Base-by-base conservation (phyloP, 2,113 vertebrate species). In the Colossoma macropomum region DNA sequence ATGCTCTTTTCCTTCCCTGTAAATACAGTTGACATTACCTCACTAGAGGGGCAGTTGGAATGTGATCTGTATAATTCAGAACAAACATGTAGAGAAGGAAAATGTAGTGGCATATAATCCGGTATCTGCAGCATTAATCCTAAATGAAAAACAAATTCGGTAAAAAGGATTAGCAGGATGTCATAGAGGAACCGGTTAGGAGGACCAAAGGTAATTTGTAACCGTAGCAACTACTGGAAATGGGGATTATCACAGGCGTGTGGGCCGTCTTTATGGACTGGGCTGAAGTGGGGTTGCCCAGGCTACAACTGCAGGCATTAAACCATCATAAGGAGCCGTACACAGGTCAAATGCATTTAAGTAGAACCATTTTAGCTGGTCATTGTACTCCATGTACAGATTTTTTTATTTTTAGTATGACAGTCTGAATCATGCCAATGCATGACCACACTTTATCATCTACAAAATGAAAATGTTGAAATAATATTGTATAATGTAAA, bases 171-270 rank as follows among this genome's bases (percentile, higher is more conserved):
- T 95, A 95, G 90, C 91, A 87, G 89, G 91, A 96, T 90, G 95
- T 95, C 96, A 96, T 93, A 92, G 95, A 95, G 94, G 93, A 96
- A 96, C 95, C 95, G 95, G 96, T 97, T 97, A 97, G 95, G 93
- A 94, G 91, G 90, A 94, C 94, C 91, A 95, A 94, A 95, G 95
- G 95, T 95, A 96, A 97, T 97, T 96, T 97, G 96, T 97, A 96
- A 96, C 97, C 96, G 95, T 97, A 97, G 97, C 94, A 97, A 98
- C 96, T 95, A 95, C 94, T 96, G 95, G 92, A 96, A 96, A 97
- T 95, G 95, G 95, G 96, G 96, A 96, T 96, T 95, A 90, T 94
- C 94, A 95, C 94, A 94, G 93, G 90, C 92, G 93, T 94, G 94
- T 92, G 92, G 88, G 94, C 90, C 89, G 94, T 95, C 94, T 95